Base-by-base conservation (phyloP, 2,888 invertebrate genomes). In the Chaetogeoica ovagalla region DNA sequence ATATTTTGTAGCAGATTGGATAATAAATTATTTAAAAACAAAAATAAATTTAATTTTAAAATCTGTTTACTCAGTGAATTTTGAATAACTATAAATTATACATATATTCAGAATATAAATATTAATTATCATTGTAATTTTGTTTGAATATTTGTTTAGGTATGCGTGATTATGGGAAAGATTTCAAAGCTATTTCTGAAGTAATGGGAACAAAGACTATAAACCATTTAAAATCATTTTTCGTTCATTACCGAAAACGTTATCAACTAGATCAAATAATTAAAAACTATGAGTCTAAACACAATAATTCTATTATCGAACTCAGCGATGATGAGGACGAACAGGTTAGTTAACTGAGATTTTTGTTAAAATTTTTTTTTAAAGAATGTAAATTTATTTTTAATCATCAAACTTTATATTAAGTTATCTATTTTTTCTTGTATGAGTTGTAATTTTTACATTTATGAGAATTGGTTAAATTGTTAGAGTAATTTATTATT, bases 201-300 rank as follows among this genome's bases (percentile, higher is more conserved):
- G 93, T 96, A 17, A 90, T 98, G 83, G 96, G 96, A 82, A 98
- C 96, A 74, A 98, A 98, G 88, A 96, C 94, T 1, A 97, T 97
- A 87, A 91, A 93, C 72, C 97, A 97, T 86, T 90, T 98, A 68
- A 92, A 96, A 83, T 92, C 93, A 71, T 98, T 97, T 88, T 98
- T 95, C 87, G 90, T 94, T 13, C 96, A 94, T 86, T 94, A 97
- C 87, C 91, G 96, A 70, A 91, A 95, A 84, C 91, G 94, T 81
- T 96, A 93, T 87, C 94, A 95, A 87, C 88, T 97, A 83, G 97
- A 97, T 86, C 91, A 91, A 23, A 91, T 95, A 59, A 88, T 97
- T 73, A 92, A 93, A 84, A 96, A 97, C 85, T 94, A 92, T 86
- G 94, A 95, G 85, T 92, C 91, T 52, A 94, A 94, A 84, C 90